Base-by-base conservation (phyloP, 2,113 vertebrate genomes). In the Semicossyphus pulcher region DNA sequence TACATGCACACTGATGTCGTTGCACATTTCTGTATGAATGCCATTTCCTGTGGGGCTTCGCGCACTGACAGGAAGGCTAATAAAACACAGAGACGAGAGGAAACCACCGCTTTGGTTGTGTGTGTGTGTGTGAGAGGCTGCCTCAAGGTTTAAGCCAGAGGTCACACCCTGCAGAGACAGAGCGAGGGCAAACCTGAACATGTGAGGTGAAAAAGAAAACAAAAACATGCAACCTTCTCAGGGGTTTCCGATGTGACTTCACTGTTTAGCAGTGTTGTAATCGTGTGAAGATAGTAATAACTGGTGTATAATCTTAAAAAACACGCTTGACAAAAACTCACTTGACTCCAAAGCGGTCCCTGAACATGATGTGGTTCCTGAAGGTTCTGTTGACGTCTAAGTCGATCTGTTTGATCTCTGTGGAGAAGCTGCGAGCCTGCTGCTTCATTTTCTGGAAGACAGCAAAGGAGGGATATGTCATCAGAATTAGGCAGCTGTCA, bases 331-430 rank as follows among this genome's bases (percentile, higher is more conserved):
- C 2, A 52, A 62, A 0, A 25, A 93, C 96, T 92, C 90, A 98
- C 96, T 95, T 97, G 81, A 97, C 95, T 78, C 96, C 96, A 1
- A 96, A 98, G 80, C 96, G 95, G 26, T 97, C 95, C 91, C 93
- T 95, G 63, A 98, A 98, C 96, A 98, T 98, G 86, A 98, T 95
- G 86, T 98, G 95, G 89, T 98, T 97, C 45, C 96, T 93, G 86
- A 98, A 98, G 29, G 96, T 98, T 72, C 96, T 93, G 89, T 98
- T 97, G 54, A 97, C 95, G 0, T 98, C 96, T 56, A 98, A 69
- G 73, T 98, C 96, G 2, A 98, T 98, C 91, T 98, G 96, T 78
- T 96, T 97, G 80, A 98, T 96, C 88, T 98, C 96, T 0, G 94
- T 91, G 0, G 96, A 98, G 84, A 92, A 94, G 54, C 57, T 89